Base-by-base conservation (phyloP, 2,797 vertebrate species). In the Urophycis tenuis region DNA sequence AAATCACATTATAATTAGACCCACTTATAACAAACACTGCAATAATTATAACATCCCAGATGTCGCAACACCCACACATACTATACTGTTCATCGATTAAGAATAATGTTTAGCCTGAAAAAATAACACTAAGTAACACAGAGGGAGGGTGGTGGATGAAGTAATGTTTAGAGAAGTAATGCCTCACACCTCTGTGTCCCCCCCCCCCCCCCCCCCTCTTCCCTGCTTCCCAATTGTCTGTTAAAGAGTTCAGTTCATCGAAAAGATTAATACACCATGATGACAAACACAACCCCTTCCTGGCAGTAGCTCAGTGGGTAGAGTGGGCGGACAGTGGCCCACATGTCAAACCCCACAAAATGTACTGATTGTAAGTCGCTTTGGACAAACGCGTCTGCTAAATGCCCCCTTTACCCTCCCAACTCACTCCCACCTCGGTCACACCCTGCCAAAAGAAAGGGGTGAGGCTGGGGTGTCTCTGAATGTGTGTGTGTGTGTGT, bases 171-270 rank as follows among this genome's bases (percentile, higher is more conserved):
- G n/a, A 9, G 53, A n/a, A n/a, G 53, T 60, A 60, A 60, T 60
- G 53, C 53, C 53, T 60, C 4, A 12, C 53, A 60, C 53, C 53
- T 60, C 53, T 25, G 1, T 12, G 53, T 31, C 49, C 33, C 73
- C 33, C 67, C 53, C 32, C 35, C 30, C 41, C 77, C 74, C 78
- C 49, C 11, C 19, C 30, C 15, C 25, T 41, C 15, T 19, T 71
- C 32, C 60, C 41, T 31, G 34, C 39, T 32, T 34, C 34, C 77
- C 31, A 60, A 60, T 60, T 9, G 31, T 74, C 87, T 85, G 88
- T 91, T 91, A 89, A 89, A 85, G 85, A 88, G 91, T 93, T 91
- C 85, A 91, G 92, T 93, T 93, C 91, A 92, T 85, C 75, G 71
- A 82, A 84, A 7, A 90, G 90, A 91, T 92, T 92, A 88, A 88